phyloP scores from a whole-genome alignment of 2,113 vertebrate genomes.

The Cottus gobio region DNA sequence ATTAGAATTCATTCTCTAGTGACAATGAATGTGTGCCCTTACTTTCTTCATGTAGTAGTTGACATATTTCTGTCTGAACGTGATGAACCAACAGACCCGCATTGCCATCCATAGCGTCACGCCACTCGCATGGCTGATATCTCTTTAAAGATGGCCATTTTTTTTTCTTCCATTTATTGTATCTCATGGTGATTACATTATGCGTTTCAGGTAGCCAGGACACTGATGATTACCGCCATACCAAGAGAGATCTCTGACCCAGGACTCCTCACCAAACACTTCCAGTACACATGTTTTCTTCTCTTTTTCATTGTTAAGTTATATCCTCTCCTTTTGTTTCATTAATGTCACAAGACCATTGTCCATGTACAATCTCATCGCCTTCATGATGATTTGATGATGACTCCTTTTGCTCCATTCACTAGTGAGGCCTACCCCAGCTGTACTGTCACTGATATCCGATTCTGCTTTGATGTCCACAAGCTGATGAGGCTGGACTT shows the following conservation, averaged over 20 bases:
- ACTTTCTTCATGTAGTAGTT: not conserved
- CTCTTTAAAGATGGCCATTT: not conserved
- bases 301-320: conserved; percentile 24
- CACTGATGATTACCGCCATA: conserved; percentile 93
- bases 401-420: conserved; percentile 36
- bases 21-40: not conserved
- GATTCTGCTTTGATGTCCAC: conserved; percentile 93
- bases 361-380: not conserved
- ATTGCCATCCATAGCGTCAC: not conserved
- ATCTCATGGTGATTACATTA: conserved; percentile 10
- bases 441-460: conserved; percentile 92
- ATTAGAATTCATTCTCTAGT: not conserved
- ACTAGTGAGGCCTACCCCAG: conserved; percentile 95
- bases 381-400: not conserved
- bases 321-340: conserved; percentile 6
- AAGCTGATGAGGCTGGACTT: conserved; percentile 92
- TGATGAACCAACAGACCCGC: not conserved
- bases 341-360: not conserved
- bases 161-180: not conserved
- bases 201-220: conserved; percentile 87
- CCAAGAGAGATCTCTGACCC: conserved; percentile 93
- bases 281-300: conserved; percentile 88
- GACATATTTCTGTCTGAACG: not conserved
- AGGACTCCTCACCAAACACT: conserved; percentile 93
- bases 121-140: not conserved